Conservation (phyloP, 2,797 vertebrate species). For the Cynodonichthys magdalenae region DNA sequence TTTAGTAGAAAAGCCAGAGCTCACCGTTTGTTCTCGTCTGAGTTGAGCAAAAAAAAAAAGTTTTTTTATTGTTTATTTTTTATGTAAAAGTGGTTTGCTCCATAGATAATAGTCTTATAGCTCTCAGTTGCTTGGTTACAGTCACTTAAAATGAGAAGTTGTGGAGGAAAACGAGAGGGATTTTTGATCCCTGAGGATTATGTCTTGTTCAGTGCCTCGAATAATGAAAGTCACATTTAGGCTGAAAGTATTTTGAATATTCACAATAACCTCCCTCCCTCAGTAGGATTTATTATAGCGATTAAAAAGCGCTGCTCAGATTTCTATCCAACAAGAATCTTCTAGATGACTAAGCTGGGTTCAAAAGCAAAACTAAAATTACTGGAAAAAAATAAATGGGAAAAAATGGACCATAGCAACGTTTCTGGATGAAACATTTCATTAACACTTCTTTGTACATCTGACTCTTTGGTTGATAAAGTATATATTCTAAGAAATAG, state of each 20-base stretch:
- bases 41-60: constrained; percentile 19
- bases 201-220: constrained; percentile 7
- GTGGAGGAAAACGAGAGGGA: constrained; percentile 7
- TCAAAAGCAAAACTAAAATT: neutral
- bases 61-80: constrained; percentile 21
- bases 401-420: neutral
- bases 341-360: neutral
- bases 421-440: neutral
- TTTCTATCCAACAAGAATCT: constrained; percentile 19
- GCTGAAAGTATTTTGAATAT: constrained; percentile 8
- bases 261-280: neutral
- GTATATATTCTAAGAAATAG: neutral
- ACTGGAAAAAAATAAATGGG: constrained; percentile 21
- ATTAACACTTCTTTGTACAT: too few relatives aligned
- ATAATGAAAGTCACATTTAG: constrained; percentile 17
- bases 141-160: constrained; percentile 40
- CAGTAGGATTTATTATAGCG: neutral
- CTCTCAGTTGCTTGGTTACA: constrained; percentile 54
- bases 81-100: constrained; percentile 46
- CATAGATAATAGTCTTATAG: constrained; percentile 53
- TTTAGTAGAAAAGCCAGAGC: constrained; percentile 15
- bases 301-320: constrained; percentile 1
- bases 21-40: constrained; percentile 15
- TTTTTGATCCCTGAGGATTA: constrained; percentile 27
- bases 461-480: neutral